A percentile compares a stretch with the other conserved stretches of the same genome.
phyloP scores from a whole-genome alignment of 2,113 vertebrate species.

The Microtus ochrogaster region DNA sequence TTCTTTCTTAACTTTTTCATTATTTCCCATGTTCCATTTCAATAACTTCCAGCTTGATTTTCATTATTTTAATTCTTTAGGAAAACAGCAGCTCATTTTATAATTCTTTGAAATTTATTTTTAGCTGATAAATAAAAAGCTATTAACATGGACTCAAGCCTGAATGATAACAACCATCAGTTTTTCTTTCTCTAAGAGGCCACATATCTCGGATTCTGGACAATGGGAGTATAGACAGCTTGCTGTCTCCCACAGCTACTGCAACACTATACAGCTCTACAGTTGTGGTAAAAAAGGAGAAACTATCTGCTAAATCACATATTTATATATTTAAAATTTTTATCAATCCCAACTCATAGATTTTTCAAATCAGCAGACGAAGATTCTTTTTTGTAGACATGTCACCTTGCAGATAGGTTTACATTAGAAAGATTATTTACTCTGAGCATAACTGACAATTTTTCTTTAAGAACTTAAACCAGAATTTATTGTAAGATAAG shows the following conservation, averaged over 20 bases:
- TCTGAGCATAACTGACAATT: no score
- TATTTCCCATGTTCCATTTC: not conserved
- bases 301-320: not conserved
- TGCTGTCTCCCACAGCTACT: not conserved
- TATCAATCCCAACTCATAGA: no score
- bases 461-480: not conserved
- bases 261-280: accelerated
- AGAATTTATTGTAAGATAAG: not conserved
- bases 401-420: not conserved
- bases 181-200: not conserved
- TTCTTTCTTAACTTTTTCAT: not conserved
- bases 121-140: not conserved
- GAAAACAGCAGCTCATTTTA: not conserved
- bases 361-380: not conserved
- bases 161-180: not conserved
- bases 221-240: not conserved
- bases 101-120: not conserved
- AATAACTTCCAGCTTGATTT: not conserved
- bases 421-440: not conserved
- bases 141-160: not conserved
- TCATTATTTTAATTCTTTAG: not conserved
- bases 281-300: not conserved
- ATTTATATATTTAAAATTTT: not conserved
- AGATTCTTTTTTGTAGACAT: no score
- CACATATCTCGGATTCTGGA: not conserved